Evolutionary conservation across 2,888 invertebrate genomes (phyloP).

Genomic region (Poecilobothrus nobilitatus): DNA sequence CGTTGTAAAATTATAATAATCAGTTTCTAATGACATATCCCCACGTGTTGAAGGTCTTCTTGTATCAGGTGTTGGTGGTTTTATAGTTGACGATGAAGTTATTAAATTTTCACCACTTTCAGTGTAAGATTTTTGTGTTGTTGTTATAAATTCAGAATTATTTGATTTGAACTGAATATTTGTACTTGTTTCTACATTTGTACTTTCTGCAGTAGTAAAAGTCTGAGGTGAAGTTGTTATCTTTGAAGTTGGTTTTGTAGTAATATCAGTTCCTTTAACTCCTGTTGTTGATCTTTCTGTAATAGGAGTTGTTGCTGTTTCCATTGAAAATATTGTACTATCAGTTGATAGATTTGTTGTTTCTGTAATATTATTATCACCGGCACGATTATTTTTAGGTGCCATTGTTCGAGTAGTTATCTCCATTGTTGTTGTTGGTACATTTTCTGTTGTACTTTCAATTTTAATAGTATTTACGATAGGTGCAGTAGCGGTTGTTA

Average conservation of each 20-base stretch:
- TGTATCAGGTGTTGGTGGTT: conserved; percentile 33
- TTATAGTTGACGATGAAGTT: conserved; percentile 28
- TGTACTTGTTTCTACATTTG: conserved; percentile 12
- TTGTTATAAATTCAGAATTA: conserved; percentile 14
- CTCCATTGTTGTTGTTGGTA: conserved; percentile 20
- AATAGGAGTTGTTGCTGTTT: conserved; percentile 18
- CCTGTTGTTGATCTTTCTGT: conserved; percentile 14
- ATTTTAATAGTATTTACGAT: conserved; percentile 12
- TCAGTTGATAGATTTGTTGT: conserved; percentile 22
- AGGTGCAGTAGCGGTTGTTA: conserved; percentile 12
- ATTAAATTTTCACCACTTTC: conserved; percentile 26
- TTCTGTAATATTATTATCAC: conserved; percentile 41
- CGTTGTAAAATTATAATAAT: conserved; percentile 29
- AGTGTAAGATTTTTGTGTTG: conserved; percentile 9
- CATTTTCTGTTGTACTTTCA: conserved; percentile 18
- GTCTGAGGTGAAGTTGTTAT: conserved; percentile 13
- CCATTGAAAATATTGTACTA: conserved; percentile 17
- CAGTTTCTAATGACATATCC: conserved; percentile 39
- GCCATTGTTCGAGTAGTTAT: conserved; percentile 13
- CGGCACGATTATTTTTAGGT: conserved; percentile 42
- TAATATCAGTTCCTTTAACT: background rate
- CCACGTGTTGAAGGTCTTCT: conserved; percentile 34
- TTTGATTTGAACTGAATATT: conserved; percentile 21
- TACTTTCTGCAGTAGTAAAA: conserved; percentile 14
- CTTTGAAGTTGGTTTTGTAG: conserved; percentile 17